Conservation (phyloP, 2,797 vertebrate genomes). For the Microctenopoma lineatum region DNA sequence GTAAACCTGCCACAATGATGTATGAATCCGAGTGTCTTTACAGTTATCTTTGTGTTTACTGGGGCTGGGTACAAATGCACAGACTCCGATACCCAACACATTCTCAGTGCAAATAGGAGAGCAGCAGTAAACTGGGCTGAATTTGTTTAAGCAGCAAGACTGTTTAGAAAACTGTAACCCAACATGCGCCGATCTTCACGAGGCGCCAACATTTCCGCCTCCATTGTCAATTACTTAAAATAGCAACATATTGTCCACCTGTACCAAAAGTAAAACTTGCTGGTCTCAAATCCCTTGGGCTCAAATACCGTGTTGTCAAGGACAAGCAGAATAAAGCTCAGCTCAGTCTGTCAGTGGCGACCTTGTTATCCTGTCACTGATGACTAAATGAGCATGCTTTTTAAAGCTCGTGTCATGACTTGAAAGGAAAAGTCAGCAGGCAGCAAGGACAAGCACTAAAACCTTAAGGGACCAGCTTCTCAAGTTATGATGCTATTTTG, state of each 20-base stretch:
- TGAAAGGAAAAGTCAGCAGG: constrained; percentile 17
- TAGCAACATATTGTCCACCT: background rate
- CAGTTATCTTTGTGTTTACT: background rate
- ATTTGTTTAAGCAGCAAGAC: no score
- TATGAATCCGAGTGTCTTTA: background rate
- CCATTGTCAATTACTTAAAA: background rate
- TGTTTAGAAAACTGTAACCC: background rate
- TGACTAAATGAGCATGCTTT: constrained; percentile 18
- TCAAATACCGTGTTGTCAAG: background rate
- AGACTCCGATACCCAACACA: no score
- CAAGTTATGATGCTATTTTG: constrained; percentile 47
- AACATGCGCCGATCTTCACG: background rate
- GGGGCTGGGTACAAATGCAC: background rate
- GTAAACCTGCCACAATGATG: constrained; percentile 3
- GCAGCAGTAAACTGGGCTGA: no score
- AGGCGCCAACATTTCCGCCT: background rate
- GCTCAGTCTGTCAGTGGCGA: constrained; percentile 22
- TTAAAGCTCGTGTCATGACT: constrained; percentile 15
- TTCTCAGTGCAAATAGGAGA: no score
- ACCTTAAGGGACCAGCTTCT: constrained; percentile 41
- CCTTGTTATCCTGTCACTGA: constrained; percentile 38
- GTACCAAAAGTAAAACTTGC: background rate
- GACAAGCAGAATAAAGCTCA: constrained; percentile 2
- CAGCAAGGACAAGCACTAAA: constrained; percentile 25
- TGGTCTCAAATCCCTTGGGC: background rate